phyloP scores from a whole-genome alignment of 2,797 vertebrate genomes.

The Novumbra hubbsi region DNA sequence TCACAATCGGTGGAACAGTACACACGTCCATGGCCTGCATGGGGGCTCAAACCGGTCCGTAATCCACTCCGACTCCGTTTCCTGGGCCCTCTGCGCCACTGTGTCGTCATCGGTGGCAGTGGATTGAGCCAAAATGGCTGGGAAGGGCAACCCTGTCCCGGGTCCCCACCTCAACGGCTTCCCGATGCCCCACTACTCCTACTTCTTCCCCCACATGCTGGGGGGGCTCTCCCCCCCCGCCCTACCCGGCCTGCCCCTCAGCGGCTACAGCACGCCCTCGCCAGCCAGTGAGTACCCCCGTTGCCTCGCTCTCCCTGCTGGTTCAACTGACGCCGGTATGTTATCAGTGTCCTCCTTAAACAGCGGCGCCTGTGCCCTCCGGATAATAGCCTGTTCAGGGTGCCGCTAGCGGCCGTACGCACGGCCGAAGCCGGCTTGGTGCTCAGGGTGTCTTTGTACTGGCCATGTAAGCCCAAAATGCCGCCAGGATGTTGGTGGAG shows the following conservation, averaged over 20 bases:
- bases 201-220: constrained; percentile 94
- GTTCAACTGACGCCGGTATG: background rate
- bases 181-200: constrained; percentile 91
- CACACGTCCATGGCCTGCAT: constrained; percentile 46
- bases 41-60: constrained; percentile 58
- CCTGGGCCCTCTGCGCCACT: constrained; percentile 23
- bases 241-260: constrained; percentile 85
- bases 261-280: constrained; percentile 94
- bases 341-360: background rate
- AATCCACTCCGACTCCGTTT: constrained; percentile 38
- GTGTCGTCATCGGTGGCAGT: constrained; percentile 40
- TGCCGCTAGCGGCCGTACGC: background rate
- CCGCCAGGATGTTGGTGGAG: background rate
- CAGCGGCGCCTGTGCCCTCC: too few relatives aligned
- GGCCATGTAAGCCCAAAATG: background rate
- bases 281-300: constrained; percentile 89
- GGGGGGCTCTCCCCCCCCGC: constrained; percentile 90
- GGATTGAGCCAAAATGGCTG: constrained; percentile 81
- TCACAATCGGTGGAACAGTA: constrained; percentile 46
- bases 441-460: background rate
- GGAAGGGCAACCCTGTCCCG: constrained; percentile 91
- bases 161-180: constrained; percentile 90
- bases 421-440: background rate
- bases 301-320: background rate
- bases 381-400: background rate